A percentile compares a stretch with the other conserved stretches of the same genome.
Evolutionary conservation across 37 sponge, comb jelly and placozoan species (phyloP).

Genomic region (Aplysina aerophoba): DNA sequence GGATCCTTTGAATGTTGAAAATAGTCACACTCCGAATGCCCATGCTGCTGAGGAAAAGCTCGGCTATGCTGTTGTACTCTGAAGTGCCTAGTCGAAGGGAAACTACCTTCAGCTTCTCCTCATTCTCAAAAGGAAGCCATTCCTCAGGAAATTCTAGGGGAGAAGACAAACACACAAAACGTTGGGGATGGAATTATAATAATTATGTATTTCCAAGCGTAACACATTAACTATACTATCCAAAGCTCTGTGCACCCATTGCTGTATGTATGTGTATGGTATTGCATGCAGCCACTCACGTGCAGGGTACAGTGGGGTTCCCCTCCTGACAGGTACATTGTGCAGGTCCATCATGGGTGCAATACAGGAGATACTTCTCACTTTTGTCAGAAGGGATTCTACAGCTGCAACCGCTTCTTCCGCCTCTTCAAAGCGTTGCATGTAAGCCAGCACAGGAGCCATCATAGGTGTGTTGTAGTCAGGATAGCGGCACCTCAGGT

Average conservation of each 20-base stretch:
- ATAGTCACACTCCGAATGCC: not conserved
- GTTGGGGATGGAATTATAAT: too few species aligned
- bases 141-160: slow-evolving; percentile 13
- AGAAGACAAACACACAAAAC: not conserved
- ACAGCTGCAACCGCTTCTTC: slow-evolving; percentile 20
- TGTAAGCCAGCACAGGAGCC: not conserved
- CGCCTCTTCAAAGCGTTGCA: not conserved
- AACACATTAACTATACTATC: too few species aligned
- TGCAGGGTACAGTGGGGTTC: not conserved
- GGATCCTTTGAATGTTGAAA: not conserved
- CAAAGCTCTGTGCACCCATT: too few species aligned
- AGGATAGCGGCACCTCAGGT: slow-evolving; percentile 56
- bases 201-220: too few species aligned
- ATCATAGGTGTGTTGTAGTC: slow-evolving; percentile 35
- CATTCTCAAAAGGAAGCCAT: not conserved
- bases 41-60: slow-evolving; percentile 21
- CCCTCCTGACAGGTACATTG: not conserved
- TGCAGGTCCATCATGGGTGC: not conserved
- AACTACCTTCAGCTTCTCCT: not conserved
- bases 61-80: slow-evolving; percentile 17
- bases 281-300: not conserved
- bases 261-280: not conserved
- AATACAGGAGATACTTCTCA: not conserved
- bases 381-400: not conserved
- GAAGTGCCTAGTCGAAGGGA: not conserved